Evolutionary conservation across 2,113 vertebrate genomes (phyloP).

Genomic region (Dromas ardeola): DNA sequence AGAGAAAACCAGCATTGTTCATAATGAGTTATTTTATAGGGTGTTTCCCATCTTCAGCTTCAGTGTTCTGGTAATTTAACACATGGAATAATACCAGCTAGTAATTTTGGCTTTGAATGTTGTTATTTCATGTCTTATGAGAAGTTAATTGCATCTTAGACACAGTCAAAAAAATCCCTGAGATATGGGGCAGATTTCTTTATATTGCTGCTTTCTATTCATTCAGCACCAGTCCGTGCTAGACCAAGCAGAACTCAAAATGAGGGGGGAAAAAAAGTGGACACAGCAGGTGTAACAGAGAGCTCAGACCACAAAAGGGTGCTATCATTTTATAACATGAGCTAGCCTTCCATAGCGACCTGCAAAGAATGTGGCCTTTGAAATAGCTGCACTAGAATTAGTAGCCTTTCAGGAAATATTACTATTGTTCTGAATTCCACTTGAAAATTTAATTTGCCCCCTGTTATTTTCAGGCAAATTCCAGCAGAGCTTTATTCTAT

Average conservation of each 20-base stretch:
- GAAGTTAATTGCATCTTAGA: constrained; percentile 60
- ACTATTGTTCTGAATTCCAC: constrained; percentile 74
- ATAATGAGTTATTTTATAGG: constrained; percentile 64
- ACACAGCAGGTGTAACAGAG: constrained; percentile 67
- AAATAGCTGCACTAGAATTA: constrained; percentile 64
- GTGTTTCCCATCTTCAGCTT: constrained; percentile 61
- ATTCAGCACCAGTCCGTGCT: constrained; percentile 20
- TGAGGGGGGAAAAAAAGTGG: not conserved
- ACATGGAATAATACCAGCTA: constrained; percentile 61
- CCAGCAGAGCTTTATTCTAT: constrained; percentile 63
- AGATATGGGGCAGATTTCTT: constrained; percentile 44
- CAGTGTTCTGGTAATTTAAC: constrained; percentile 59
- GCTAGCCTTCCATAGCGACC: constrained; percentile 68
- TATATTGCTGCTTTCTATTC: constrained; percentile 58
- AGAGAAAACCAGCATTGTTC: constrained; percentile 54
- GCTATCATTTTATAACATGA: constrained; percentile 71
- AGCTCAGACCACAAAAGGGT: constrained; percentile 56
- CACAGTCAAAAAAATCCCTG: constrained; percentile 8
- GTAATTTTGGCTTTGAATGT: constrained; percentile 53
- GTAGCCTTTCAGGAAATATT: constrained; percentile 72
- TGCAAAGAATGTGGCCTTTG: constrained; percentile 71
- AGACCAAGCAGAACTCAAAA: constrained; percentile 67
- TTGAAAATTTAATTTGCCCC: constrained; percentile 74
- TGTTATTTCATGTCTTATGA: constrained; percentile 67
- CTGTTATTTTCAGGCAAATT: constrained; percentile 70